Base-by-base conservation (phyloP, 2,888 invertebrate genomes). In the Xanthia icteritia region DNA sequence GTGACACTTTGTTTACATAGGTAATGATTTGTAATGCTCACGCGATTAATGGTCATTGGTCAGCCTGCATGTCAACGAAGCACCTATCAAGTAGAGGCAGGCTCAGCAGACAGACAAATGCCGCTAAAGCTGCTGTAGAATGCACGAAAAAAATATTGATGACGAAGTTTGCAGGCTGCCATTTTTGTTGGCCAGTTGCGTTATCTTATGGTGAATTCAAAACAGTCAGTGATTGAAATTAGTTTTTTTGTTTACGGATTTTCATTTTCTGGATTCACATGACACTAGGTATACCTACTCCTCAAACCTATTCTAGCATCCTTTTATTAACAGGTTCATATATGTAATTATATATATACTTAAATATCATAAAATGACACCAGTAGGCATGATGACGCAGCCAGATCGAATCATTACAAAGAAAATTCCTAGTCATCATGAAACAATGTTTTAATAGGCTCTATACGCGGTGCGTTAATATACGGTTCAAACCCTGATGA, bases 401-500 rank as follows among this genome's bases (percentile, higher is more conserved):
- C 17, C 17, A 65, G 45, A 51, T 76, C 39, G 15, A 20, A 31
- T 82, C 45, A 60, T 31, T 60, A 60, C 70, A 64, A 69, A 58
- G 65, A 63, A 84, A 81, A 78, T 69, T 51, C 51, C 51, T 64
- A 69, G 69, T 82, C 83, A 83, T 80, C 70, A 73, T 60, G 51
- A 66, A 79, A 77, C 77, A 83, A 83, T 86, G 69, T 73, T 80
- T 76, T 86, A 73, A 79, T 73, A 73, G 75, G 45, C 60, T 45
- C 36, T 56, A 54, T 58, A 75, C 51, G 42, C 23, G 42, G 58
- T 31, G 60, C 63, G 27, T 66, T 86, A 87, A 87, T 86, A 64
- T 65, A 67, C 51, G 68, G 70, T 77, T 83, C 69, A 66, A 77
- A 81, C 36, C 68, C 58, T 83, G 86, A 88, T 86, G 84, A 86